These are phyloP conservation scores for Odontophorus gujanensis DNA, from an alignment of 2,113 vertebrate species.

Conservation along the genomic window DNA sequence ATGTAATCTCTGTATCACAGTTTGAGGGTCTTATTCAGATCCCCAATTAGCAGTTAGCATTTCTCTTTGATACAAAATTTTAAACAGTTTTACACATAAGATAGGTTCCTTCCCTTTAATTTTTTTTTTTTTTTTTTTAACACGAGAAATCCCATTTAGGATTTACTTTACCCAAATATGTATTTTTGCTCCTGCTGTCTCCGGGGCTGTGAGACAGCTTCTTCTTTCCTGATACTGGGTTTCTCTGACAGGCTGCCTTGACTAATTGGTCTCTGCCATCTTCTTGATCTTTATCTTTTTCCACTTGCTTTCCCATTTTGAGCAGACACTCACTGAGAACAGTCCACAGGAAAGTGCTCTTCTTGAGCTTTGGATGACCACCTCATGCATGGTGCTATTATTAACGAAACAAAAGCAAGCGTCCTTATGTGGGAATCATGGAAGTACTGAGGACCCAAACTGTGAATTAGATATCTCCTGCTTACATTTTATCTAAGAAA, in stretches of 20 bases:
- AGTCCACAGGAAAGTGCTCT: not conserved
- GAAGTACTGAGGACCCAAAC: not conserved
- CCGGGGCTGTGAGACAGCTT: not conserved
- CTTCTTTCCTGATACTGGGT: not conserved
- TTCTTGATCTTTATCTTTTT: slow-evolving; percentile 11
- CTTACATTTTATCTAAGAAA: not conserved
- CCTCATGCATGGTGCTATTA: not conserved
- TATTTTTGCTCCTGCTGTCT: not conserved
- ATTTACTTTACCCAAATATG: not conserved
- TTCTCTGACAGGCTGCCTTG: not conserved
- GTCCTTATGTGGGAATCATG: not conserved
- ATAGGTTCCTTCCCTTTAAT: not conserved
- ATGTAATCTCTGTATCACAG: not conserved
- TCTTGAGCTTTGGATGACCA: not conserved
- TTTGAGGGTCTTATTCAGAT: not conserved
- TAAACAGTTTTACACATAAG: not conserved
- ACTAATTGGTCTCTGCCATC: slow-evolving; percentile 23
- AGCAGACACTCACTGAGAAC: not conserved
- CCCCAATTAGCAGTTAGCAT: accelerated
- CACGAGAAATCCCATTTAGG: not conserved
- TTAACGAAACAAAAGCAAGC: not conserved
- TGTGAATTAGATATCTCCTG: not conserved
- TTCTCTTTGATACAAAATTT: not conserved
- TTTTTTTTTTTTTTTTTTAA: not conserved
- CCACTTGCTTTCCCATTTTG: not conserved